Conservation (phyloP, 1,140 invertebrate species). For the Bursaphelenchus mucronatus region DNA sequence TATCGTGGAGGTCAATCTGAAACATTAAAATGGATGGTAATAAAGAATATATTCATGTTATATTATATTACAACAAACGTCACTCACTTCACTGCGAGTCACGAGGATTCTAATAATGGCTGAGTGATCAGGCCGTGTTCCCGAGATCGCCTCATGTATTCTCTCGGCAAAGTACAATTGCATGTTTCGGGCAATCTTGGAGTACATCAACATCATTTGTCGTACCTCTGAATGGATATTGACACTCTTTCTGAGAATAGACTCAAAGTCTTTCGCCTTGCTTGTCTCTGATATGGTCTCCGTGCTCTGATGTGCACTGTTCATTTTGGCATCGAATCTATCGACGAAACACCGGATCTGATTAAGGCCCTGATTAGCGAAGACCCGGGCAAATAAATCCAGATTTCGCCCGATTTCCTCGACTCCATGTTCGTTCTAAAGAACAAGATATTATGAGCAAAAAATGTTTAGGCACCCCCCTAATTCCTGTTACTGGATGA, state of each 20-base stretch:
- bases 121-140: conserved; percentile 41
- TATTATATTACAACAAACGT: neutral
- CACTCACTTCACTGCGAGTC: conserved; percentile 35
- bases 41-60: conserved; percentile 19
- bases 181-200: conserved; percentile 46
- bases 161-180: conserved; percentile 49
- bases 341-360: conserved; percentile 48
- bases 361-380: conserved; percentile 28
- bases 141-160: conserved; percentile 48
- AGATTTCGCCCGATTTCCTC: conserved; percentile 48
- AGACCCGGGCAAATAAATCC: conserved; percentile 41
- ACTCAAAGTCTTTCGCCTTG: conserved; percentile 39
- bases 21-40: neutral
- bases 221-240: conserved; percentile 47
- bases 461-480: neutral
- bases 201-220: conserved; percentile 39
- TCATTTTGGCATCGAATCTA: conserved; percentile 28
- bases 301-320: conserved; percentile 1
- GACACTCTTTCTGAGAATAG: conserved; percentile 38
- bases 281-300: conserved; percentile 16
- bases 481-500: neutral
- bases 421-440: conserved; percentile 25
- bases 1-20: conserved; percentile 41
- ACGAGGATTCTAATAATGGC: conserved; percentile 46
- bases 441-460: neutral